These are phyloP conservation scores for Epistrophe eligans DNA, from an alignment of 2,888 invertebrate genomes.

Conservation along the genomic window DNA sequence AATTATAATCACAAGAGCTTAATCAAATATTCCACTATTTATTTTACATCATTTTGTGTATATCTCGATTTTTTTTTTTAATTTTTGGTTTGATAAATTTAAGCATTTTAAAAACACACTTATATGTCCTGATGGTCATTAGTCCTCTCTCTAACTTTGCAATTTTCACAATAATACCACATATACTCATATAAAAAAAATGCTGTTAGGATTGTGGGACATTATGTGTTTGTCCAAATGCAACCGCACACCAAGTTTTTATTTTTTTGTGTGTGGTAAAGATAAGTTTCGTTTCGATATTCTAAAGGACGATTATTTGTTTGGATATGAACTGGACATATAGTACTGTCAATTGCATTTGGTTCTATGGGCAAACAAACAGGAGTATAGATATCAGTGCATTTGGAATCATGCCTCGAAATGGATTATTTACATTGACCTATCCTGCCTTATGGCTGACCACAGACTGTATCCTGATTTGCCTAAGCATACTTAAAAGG, in stretches of 20 bases:
- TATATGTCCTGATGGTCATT: slow-evolving; percentile 22
- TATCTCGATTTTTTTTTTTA: not conserved
- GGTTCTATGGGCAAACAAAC: not conserved
- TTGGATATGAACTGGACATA: slow-evolving; percentile 14
- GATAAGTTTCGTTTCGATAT: slow-evolving; percentile 3
- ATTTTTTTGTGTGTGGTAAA: not conserved
- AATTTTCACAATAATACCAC: slow-evolving; percentile 13
- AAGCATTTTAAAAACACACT: slow-evolving; percentile 5
- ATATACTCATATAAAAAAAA: not conserved
- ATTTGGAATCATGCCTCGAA: slow-evolving; percentile 19
- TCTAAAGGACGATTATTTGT: slow-evolving; percentile 42
- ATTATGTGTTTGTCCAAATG: slow-evolving; percentile 23
- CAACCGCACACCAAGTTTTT: slow-evolving; percentile 10
- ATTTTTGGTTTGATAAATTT: not conserved
- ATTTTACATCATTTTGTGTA: not conserved
- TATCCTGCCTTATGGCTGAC: slow-evolving; percentile 29
- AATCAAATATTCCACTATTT: slow-evolving; percentile 6
- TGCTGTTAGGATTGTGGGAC: slow-evolving; percentile 1
- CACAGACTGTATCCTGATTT: slow-evolving; percentile 60
- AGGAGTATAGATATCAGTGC: slow-evolving; percentile 4
- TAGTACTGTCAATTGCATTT: slow-evolving; percentile 30
- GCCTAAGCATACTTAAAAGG: slow-evolving; percentile 59
- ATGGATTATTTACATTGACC: slow-evolving; percentile 34
- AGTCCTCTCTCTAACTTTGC: slow-evolving; percentile 7
- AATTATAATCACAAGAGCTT: not conserved